Evolutionary conservation across 2,113 vertebrate species (phyloP), one percentile per base, ranked within the genome.

Genomic region (Perccottus glenii): DNA sequence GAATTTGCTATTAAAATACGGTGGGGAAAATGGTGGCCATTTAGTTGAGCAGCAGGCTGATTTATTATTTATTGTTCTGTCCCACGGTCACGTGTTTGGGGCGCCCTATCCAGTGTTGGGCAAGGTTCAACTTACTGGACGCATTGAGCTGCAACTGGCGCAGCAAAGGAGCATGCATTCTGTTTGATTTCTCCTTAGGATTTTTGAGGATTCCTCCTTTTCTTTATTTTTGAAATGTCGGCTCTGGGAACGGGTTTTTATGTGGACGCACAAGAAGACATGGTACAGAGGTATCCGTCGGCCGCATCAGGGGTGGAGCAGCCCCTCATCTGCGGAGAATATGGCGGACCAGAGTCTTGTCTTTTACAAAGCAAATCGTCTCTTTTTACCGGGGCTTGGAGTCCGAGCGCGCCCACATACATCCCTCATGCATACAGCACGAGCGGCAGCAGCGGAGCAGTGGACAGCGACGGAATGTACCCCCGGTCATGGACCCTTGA

Each of bases 51-150:
- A 92, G 94, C 93, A 94, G 94, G 94, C 94, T 96, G 96, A 96
- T 98, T 97, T 98, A 96, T 96, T 94, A 95, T 95, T 96, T 97
- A 96, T 98, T 98, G 96, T 98, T 95, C 95, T 95, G 96, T 93
- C 89, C 90, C 91, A 89, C 90, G 90, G 91, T 85, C 96, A 99
- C 96, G 95, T 97, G 96, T 90, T 83, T 71, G 63, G 84, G 86
- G 88, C 91, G 92, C 92, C 96, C 96, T 98, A 98, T 98, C 91
- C 93, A 91, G 89, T 80, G 87, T 82, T 92, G 85, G 94, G 90
- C 93, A 93, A 92, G 92, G 92, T 94, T 91, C 95, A 96, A 96
- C 92, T 96, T 95, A 94, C 95, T 94, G 95, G 93, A 94, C 93
- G 95, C 94, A 94, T 94, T 94, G 95, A 94, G 94, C 93, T 91